These are phyloP conservation scores for Smittia sp. DNA, from an alignment of 2,888 invertebrate genomes.

Conservation along the genomic window DNA sequence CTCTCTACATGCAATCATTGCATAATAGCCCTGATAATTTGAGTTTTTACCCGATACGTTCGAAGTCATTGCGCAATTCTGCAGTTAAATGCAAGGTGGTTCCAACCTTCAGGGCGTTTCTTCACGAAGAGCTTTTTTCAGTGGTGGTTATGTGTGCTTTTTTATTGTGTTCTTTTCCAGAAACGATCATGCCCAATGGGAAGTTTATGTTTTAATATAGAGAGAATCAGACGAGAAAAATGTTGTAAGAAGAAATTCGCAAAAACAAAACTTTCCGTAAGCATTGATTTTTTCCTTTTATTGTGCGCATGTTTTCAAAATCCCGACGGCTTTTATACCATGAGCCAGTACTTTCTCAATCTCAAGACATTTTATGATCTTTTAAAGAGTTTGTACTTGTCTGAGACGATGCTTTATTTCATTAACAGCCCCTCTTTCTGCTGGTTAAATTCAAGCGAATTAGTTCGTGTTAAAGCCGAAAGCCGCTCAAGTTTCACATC, in stretches of 20 bases:
- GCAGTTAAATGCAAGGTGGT: conserved; percentile 37
- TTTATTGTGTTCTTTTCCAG: conserved; percentile 28
- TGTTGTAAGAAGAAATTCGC: conserved; percentile 22
- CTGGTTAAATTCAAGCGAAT: no score
- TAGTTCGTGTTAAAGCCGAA: no score
- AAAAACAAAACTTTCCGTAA: conserved; percentile 22
- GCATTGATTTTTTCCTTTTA: conserved; percentile 16
- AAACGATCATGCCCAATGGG: conserved; percentile 41
- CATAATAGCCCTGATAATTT: neutral
- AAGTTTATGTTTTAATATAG: conserved; percentile 33
- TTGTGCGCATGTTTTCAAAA: conserved; percentile 14
- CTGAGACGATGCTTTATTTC: no score
- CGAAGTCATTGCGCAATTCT: conserved; percentile 39
- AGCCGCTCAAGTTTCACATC: no score
- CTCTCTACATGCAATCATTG: conserved; percentile 24
- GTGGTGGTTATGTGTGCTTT: conserved; percentile 37
- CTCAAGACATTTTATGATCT: no score
- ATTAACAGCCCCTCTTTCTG: no score
- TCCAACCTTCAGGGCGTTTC: conserved; percentile 36
- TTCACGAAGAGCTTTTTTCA: conserved; percentile 37
- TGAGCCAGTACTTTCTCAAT: no score
- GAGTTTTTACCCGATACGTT: neutral
- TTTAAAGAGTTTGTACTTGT: no score
- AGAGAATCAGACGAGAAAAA: neutral
- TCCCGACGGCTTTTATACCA: conserved; percentile 24